Evolutionary conservation across 1,140 invertebrate species (phyloP), one percentile per base, ranked within the genome.

Genomic region (Cheumatopsyche charites): DNA sequence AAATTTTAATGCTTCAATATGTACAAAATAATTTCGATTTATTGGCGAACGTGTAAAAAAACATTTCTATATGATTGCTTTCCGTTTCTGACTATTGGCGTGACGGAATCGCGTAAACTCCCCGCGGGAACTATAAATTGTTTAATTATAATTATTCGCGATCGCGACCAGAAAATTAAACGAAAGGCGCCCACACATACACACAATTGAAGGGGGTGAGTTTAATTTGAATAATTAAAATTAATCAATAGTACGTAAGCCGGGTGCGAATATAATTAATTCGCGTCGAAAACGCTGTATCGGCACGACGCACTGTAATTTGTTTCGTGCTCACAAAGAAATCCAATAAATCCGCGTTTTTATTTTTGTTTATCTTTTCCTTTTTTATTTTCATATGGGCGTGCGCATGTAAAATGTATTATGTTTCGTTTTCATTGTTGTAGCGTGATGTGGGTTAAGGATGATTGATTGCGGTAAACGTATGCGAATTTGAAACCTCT

Each of bases 401-500:
- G 29, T 36, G 29, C 9, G 29, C 29, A 9, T n/a, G n/a, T n/a
- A n/a, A n/a, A 36, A 9, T 9, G 29, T 36, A 36, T 25, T 1
- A 58, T 58, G 21, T 25, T 58, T 25, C 23, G 55, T 58, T 58
- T 52, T 58, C 55, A 58, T 58, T 58, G 55, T 58, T 23, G 21
- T 26, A 26, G 55, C 55, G 55, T 26, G 55, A 23, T 26, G 21
- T 26, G 55, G 55, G 55, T 58, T 58, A 58, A 58, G 21, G 55
- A 58, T 58, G 55, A 58, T 58, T 58, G 55, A 58, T 58, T 58
- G 13, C 55, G 23, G 55, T 58, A 25, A 58, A 58, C 55, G 55
- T 58, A 6, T 23, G 55, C 55, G 23, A 58, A 23, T 58, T 58
- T 58, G 21, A 58, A 58, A 58, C 55, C 55, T 23, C 23, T 58